These are phyloP conservation scores for Chaetophractus vellerosus DNA, from an alignment of 2,797 vertebrate genomes.

Conservation along the genomic window DNA sequence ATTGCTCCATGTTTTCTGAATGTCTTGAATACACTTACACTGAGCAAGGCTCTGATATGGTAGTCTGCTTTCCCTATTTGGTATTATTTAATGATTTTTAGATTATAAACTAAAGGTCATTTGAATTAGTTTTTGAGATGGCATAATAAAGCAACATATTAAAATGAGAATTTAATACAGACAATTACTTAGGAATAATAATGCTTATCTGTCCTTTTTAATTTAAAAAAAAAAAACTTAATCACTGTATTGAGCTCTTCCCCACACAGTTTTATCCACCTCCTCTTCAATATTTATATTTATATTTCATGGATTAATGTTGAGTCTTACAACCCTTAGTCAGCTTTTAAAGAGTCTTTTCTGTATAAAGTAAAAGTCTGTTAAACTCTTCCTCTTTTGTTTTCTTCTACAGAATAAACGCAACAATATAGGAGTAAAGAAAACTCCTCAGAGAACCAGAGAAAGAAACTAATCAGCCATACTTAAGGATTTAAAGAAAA, in stretches of 20 bases:
- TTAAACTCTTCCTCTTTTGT: background rate
- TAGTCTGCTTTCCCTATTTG: background rate
- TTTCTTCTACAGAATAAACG: conserved; percentile 27
- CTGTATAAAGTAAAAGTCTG: background rate
- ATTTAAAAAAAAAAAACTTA: conserved; percentile 19
- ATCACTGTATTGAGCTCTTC: background rate
- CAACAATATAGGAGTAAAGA: background rate
- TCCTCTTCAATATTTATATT: conserved; percentile 16
- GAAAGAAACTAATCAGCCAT: conserved; percentile 50
- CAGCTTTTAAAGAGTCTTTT: conserved; percentile 46
- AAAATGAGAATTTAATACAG: conserved; percentile 31
- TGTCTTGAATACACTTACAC: background rate
- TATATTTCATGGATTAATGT: conserved; percentile 60
- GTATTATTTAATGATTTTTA: background rate
- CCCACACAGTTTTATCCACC: background rate
- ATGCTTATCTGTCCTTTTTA: conserved; percentile 16
- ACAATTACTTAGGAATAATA: background rate
- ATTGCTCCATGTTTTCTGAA: conserved; percentile 14
- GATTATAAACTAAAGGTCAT: conserved; percentile 1
- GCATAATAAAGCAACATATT: background rate
- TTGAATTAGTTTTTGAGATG: conserved; percentile 32
- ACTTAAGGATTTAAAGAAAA: conserved; percentile 65
- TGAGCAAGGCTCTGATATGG: background rate
- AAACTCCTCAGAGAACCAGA: background rate
- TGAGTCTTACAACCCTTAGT: background rate